Evolutionary conservation across 2,888 invertebrate genomes (phyloP).

Genomic region (Cepaea hortensis): DNA sequence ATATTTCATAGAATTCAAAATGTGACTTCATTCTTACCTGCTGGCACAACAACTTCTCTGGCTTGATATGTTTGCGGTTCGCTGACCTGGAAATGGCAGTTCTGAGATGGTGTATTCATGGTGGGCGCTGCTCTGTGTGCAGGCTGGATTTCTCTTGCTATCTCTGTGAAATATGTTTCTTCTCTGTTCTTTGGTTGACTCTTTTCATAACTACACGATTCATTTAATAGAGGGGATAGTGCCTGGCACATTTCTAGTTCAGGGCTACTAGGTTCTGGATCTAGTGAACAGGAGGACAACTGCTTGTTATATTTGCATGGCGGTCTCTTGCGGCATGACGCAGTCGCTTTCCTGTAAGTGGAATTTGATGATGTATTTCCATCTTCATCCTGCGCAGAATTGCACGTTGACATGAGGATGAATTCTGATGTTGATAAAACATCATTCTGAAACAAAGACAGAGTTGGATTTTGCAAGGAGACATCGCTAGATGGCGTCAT

Average conservation of each 20-base stretch:
- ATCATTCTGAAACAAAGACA: conserved; percentile 34
- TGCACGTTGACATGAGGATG: conserved; percentile 6
- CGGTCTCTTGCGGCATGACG: not conserved
- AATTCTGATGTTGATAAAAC: conserved; percentile 24
- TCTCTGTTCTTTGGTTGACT: not conserved
- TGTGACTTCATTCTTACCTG: not conserved
- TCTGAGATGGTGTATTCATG: not conserved
- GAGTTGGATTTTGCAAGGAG: conserved; percentile 8
- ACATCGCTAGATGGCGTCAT: conserved; percentile 1
- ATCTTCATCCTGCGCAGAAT: not conserved
- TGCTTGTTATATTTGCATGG: conserved; percentile 1
- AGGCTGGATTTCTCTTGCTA: not conserved
- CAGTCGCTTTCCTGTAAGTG: not conserved
- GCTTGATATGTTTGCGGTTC: not conserved
- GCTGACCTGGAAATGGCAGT: not conserved
- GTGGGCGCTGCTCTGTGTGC: not conserved
- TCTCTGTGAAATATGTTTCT: not conserved
- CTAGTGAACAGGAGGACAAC: not conserved
- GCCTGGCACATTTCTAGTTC: not conserved
- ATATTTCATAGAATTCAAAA: too few species aligned
- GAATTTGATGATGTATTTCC: not conserved
- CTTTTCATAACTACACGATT: not conserved
- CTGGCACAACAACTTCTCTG: conserved; percentile 15
- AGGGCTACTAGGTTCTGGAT: not conserved
- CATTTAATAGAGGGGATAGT: not conserved